These are phyloP conservation scores for Porites divaricata DNA, from an alignment of 92 coral and sea anemone genomes.

Conservation along the genomic window DNA sequence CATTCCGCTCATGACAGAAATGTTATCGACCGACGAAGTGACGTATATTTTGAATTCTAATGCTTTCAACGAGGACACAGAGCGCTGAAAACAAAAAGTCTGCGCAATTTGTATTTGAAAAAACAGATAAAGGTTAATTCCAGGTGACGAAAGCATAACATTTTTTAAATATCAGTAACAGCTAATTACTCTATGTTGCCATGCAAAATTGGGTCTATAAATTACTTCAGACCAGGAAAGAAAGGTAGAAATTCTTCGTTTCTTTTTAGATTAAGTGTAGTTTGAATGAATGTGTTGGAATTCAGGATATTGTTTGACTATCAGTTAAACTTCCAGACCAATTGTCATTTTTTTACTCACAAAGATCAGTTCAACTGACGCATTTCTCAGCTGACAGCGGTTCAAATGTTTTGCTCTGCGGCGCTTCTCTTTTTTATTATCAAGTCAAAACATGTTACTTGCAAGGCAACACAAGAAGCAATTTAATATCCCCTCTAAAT, in stretches of 20 bases:
- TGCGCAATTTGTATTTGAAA: slow-evolving; percentile 19
- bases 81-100: background rate
- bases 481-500: background rate
- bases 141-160: background rate
- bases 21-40: slow-evolving; percentile 27
- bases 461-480: slow-evolving; percentile 15
- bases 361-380: too few relatives aligned
- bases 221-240: background rate
- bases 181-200: background rate
- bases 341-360: too few relatives aligned
- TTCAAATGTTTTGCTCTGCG: too few relatives aligned
- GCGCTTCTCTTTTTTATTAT: background rate
- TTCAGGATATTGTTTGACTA: too few relatives aligned
- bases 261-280: too few relatives aligned
- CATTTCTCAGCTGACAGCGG: too few relatives aligned
- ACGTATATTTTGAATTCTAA: slow-evolving; percentile 8
- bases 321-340: too few relatives aligned
- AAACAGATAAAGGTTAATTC: slow-evolving; percentile 10
- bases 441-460: slow-evolving; percentile 13
- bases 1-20: slow-evolving; percentile 43
- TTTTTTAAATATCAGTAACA: background rate
- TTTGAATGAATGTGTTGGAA: too few relatives aligned
- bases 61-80: slow-evolving; percentile 7
- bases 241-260: background rate
- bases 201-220: too few relatives aligned